phyloP scores from a whole-genome alignment of 2,888 invertebrate species.

The Agrilus biguttatus region DNA sequence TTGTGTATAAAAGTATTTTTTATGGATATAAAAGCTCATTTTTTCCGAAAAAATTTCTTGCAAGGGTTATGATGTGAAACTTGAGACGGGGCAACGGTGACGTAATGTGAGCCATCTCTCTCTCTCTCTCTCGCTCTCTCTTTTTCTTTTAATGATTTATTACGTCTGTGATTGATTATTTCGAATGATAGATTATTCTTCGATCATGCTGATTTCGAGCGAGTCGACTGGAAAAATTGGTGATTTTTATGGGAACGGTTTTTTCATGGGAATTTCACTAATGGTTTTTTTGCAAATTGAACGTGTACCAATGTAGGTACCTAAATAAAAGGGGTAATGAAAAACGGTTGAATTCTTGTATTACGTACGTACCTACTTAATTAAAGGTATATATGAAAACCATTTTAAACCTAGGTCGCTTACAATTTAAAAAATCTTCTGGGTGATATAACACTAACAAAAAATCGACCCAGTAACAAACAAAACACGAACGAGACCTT shows the following conservation, averaged over 20 bases:
- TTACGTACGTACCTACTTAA: background rate
- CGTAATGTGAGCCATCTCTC: background rate
- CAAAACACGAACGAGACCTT: too few relatives aligned
- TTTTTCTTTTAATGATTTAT: constrained; percentile 11
- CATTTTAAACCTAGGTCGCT: too few relatives aligned
- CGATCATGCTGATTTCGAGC: constrained; percentile 11
- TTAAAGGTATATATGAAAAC: too few relatives aligned
- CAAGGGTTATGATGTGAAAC: constrained; percentile 11
- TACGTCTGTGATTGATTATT: constrained; percentile 13
- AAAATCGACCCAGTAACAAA: too few relatives aligned
- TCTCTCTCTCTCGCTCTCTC: constrained; percentile 2
- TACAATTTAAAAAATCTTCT: too few relatives aligned
- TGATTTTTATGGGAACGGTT: constrained; percentile 10
- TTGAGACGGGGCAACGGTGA: constrained; percentile 4
- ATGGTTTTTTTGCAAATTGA: constrained; percentile 1
- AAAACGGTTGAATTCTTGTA: background rate
- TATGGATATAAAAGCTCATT: constrained; percentile 5
- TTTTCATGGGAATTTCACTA: constrained; percentile 3
- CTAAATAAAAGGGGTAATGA: background rate
- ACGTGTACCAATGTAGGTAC: background rate
- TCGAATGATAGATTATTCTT: constrained; percentile 13
- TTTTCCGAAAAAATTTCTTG: constrained; percentile 10
- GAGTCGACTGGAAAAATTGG: constrained; percentile 11
- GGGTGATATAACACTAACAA: too few relatives aligned
- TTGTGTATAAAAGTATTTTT: constrained; percentile 9